Evolutionary conservation across 2,888 invertebrate genomes (phyloP), one percentile per base, ranked within the genome.

Genomic region (Habrosyne pyritoides): DNA sequence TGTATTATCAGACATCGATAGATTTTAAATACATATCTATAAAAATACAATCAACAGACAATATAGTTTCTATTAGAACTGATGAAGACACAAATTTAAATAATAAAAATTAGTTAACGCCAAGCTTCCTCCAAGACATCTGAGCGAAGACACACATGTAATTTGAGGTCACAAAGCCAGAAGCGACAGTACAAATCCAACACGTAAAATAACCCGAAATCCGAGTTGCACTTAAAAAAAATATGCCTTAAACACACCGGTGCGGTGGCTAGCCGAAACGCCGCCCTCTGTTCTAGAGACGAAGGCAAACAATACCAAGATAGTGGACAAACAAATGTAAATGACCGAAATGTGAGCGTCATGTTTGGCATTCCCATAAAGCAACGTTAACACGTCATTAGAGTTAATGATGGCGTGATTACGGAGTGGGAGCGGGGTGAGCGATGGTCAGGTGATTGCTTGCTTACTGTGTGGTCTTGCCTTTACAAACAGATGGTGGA

Each of bases 281-380:
- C 91, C 91, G 91, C 91, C 91, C 87, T 89, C 83, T 91, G 91
- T 91, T 91, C 89, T 91, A 92, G 88, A 89, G 88, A 82, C 83
- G 86, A 87, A 81, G 76, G 86, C 86, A 91, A 92, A 92, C 89
- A 92, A 79, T 79, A 81, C 81, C 76, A 83, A 89, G 88, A 90
- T 87, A 86, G 87, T 87, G 78, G 90, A 87, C 90, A 92, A 92
- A 92, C 92, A 91, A 89, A 91, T 89, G 88, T 91, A 91, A 92
- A 91, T 90, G 91, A 91, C 89, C 90, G 87, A 91, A 91, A 92
- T 91, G 86, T 91, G 91, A 87, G 87, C 91, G 91, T 89, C 89
- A 88, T 91, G 92, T 92, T 92, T 92, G 91, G 91, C 91, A 91
- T 92, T 91, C 92, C 91, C 92, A 91, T 92, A 92, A 91, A 90